Conservation (phyloP, 2,797 vertebrate genomes). For the Odontamblyopus lacepedii region DNA sequence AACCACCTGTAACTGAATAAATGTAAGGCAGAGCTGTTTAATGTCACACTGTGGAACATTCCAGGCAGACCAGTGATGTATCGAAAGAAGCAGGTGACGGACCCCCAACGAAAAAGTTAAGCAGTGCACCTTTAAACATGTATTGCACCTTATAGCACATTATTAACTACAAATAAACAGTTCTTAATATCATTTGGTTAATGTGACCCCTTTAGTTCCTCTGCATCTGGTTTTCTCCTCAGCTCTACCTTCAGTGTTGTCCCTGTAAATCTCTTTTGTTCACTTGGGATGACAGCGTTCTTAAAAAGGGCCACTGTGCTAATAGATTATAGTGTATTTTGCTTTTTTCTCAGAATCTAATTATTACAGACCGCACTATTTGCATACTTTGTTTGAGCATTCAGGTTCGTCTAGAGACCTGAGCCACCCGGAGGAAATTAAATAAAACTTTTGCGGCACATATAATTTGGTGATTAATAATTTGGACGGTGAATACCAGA, state of each 20-base stretch:
- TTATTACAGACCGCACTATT: constrained; percentile 71
- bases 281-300: constrained; percentile 45
- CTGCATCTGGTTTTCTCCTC: constrained; percentile 20
- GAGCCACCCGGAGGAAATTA: constrained; percentile 70
- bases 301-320: constrained; percentile 53
- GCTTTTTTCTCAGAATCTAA: constrained; percentile 45
- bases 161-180: neutral
- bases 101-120: too few species aligned
- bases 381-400: constrained; percentile 73
- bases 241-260: constrained; percentile 6
- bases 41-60: too few species aligned
- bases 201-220: constrained; percentile 9
- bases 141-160: neutral
- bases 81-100: too few species aligned
- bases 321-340: constrained; percentile 56
- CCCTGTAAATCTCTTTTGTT: constrained; percentile 29
- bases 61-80: too few species aligned
- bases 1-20: too few species aligned
- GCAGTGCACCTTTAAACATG: too few species aligned
- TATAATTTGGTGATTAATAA: constrained; percentile 82
- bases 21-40: too few species aligned
- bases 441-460: constrained; percentile 74
- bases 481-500: constrained; percentile 75
- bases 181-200: constrained; percentile 13
- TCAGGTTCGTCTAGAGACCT: constrained; percentile 71